Base-by-base conservation (phyloP, 2,888 invertebrate genomes). In the Melieria picta region DNA sequence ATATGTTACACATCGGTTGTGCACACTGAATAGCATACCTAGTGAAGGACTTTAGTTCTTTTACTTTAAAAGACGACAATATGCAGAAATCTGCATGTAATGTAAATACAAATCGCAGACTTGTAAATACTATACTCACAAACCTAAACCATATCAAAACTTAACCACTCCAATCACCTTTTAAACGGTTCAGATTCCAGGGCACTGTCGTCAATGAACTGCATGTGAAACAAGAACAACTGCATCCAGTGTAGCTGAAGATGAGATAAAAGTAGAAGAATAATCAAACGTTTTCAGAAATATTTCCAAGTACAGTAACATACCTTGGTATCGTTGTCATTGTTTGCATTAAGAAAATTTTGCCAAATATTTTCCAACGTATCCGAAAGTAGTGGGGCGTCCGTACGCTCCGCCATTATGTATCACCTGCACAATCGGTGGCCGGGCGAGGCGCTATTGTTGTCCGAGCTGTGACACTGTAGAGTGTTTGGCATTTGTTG, bases 161-260 rank as follows among this genome's bases (percentile, higher is more conserved):
- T 2, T 30, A 30, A 30, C 3, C 30, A 30, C 43, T 45, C 13
- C 30, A 58, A 46, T 71, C 69, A 84, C 84, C 80, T 83, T 77
- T 79, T 80, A 55, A 82, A 78, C 69, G 79, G 76, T 0, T 76
- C 78, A 74, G 78, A 74, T 62, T 79, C 76, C 69, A 80, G 47
- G 10, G 77, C 74, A 63, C 75, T 77, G 30, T 81, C 78, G 48
- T 82, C 75, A 48, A 81, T 70, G 75, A 78, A 82, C 74, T 86
- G 82, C 72, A 82, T 84, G 66, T 85, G 80, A 68, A 80, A 86
- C 1, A 87, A 78, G 72, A 87, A 80, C 4, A 82, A 71, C 75
- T 83, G 81, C 7, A 86, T 75, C 81, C 83, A 82, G 72, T 82
- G 80, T 73, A 82, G 79, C 86, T 87, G 75, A 70, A 75, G 30